phyloP scores from a whole-genome alignment of 2,113 vertebrate genomes.

The Sakesphorus luctuosus region DNA sequence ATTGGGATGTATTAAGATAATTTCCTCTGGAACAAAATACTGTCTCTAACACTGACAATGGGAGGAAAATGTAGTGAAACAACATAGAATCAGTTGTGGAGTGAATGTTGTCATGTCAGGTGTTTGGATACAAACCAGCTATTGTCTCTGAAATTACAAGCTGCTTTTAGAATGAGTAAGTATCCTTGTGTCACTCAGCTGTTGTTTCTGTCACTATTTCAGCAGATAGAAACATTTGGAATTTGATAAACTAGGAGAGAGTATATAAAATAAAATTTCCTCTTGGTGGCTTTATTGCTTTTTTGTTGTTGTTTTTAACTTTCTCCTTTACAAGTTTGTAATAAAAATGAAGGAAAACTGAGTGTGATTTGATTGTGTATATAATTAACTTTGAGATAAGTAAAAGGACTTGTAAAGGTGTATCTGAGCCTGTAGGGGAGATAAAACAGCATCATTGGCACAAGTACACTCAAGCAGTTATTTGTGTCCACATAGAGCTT shows the following conservation, averaged over 20 bases:
- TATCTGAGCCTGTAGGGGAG: not conserved
- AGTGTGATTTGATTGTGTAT: not conserved
- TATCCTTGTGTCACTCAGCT: not conserved
- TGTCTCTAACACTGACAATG: conserved; percentile 75
- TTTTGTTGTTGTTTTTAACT: not conserved
- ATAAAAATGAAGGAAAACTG: not conserved
- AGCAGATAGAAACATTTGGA: not conserved
- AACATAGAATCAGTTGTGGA: conserved; percentile 50
- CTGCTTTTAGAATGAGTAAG: not conserved
- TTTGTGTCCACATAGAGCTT: not conserved
- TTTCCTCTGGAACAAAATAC: conserved; percentile 73
- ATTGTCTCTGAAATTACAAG: conserved; percentile 61
- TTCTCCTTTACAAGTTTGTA: not conserved
- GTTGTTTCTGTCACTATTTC: not conserved
- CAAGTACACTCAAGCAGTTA: not conserved
- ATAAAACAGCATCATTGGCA: not conserved
- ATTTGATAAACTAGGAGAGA: not conserved
- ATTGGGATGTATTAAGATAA: conserved; percentile 29
- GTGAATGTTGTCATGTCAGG: conserved; percentile 51
- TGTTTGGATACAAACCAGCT: conserved; percentile 64
- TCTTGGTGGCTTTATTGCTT: not conserved
- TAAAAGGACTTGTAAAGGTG: not conserved
- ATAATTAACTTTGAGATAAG: not conserved
- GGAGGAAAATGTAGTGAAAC: conserved; percentile 77
- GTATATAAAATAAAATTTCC: not conserved